Conservation (phyloP, 2,888 invertebrate species). For the Fragum whitleyi region DNA sequence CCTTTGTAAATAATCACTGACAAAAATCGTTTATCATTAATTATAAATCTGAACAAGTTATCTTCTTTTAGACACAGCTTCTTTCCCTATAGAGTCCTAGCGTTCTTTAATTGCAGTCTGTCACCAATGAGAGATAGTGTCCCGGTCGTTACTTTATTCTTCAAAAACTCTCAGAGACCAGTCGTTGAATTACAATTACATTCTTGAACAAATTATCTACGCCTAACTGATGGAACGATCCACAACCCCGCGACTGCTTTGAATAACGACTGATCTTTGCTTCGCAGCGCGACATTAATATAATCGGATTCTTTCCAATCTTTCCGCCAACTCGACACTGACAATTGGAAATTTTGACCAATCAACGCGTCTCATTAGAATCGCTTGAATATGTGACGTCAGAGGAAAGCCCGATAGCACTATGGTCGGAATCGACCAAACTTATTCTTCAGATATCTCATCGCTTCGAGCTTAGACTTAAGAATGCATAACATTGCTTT, state of each 20-base stretch:
- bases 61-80: neutral
- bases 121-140: neutral
- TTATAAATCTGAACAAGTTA: neutral
- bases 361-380: neutral
- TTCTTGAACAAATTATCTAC: neutral
- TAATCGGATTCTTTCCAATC: constrained; percentile 19
- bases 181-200: neutral
- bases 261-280: constrained; percentile 11
- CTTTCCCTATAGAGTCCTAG: neutral
- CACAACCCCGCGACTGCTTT: constrained; percentile 7
- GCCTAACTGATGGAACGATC: neutral
- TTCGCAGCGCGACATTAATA: constrained; percentile 2
- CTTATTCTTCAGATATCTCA: no score
- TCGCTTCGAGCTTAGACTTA: no score
- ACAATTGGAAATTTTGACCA: constrained; percentile 15
- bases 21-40: neutral
- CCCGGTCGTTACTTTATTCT: neutral
- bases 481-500: no score
- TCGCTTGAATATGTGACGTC: constrained; percentile 5
- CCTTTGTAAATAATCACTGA: neutral
- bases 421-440: no score
- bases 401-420: neutral
- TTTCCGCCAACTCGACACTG: constrained; percentile 10
- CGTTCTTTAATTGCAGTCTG: neutral
- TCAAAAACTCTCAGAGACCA: neutral